phyloP scores from a whole-genome alignment of 2,888 invertebrate genomes.

The Ganaspis brasiliensis region DNA sequence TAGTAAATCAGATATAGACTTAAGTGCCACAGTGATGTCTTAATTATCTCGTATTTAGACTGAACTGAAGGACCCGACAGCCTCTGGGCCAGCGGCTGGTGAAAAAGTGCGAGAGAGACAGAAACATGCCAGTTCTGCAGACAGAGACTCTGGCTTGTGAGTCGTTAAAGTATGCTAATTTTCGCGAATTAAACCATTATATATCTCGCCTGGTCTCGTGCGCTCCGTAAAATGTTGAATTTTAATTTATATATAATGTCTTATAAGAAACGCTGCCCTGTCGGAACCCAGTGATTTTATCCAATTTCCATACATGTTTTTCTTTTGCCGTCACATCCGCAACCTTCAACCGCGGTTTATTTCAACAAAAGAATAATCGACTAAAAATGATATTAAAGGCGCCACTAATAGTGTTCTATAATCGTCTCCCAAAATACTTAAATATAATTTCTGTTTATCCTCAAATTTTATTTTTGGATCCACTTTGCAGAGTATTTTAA shows the following conservation, averaged over 20 bases:
- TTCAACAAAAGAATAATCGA: neutral
- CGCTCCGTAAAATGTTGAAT: constrained; percentile 63
- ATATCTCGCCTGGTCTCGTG: constrained; percentile 62
- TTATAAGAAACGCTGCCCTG: constrained; percentile 56
- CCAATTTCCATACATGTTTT: constrained; percentile 58
- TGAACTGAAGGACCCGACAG: constrained; percentile 46
- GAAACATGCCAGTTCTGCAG: constrained; percentile 58
- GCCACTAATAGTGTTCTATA: neutral
- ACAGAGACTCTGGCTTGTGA: constrained; percentile 58
- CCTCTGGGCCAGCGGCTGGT: constrained; percentile 17
- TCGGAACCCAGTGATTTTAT: constrained; percentile 60
- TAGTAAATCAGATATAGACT: constrained; percentile 50
- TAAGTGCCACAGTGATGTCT: constrained; percentile 59
- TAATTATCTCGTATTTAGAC: constrained; percentile 63
- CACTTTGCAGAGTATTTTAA: no score
- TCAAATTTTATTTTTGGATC: no score
- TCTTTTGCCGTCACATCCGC: constrained; percentile 26
- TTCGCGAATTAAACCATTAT: constrained; percentile 72
- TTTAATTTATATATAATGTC: constrained; percentile 68
- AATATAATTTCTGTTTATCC: no score
- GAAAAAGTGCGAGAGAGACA: constrained; percentile 55
- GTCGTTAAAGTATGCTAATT: constrained; percentile 73
- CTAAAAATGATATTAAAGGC: neutral
- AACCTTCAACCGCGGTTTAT: neutral
- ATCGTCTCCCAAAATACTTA: no score